Evolutionary conservation across 2,113 vertebrate species (phyloP).

Genomic region (Rhea pennata): DNA sequence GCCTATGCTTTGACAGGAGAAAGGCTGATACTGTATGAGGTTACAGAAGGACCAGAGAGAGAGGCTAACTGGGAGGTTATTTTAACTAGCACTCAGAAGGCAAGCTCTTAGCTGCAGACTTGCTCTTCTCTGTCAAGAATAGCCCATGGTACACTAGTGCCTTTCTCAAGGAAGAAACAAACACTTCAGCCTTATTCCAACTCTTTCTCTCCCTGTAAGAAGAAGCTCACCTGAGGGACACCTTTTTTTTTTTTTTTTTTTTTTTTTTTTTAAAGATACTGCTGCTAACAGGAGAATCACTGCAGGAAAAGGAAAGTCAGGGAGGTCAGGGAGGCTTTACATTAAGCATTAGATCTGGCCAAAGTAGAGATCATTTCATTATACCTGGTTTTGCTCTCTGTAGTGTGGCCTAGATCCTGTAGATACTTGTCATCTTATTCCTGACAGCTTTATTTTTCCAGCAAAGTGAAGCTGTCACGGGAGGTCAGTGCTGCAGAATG

Average conservation of each 20-base stretch:
- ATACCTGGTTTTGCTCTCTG: background rate
- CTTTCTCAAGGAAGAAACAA: background rate
- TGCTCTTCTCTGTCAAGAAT: background rate
- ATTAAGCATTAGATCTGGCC: background rate
- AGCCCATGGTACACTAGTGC: background rate
- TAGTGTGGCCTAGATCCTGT: rapidly evolving
- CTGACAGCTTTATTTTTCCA: background rate
- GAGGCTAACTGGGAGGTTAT: background rate
- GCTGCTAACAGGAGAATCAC: background rate
- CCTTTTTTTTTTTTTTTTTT: background rate
- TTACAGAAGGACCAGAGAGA: background rate
- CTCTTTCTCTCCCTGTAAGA: background rate
- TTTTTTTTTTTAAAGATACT: background rate
- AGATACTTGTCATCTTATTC: background rate
- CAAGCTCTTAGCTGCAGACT: background rate
- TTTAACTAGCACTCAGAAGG: background rate
- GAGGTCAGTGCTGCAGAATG: background rate
- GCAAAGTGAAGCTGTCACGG: background rate
- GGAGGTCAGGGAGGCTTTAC: background rate
- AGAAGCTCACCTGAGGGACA: background rate
- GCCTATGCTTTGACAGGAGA: background rate
- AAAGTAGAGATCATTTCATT: background rate
- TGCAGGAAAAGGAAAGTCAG: background rate
- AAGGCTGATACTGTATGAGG: background rate
- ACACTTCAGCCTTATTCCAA: background rate